Conservation (phyloP, 2,797 vertebrate species). For the Etheostoma perlongum region DNA sequence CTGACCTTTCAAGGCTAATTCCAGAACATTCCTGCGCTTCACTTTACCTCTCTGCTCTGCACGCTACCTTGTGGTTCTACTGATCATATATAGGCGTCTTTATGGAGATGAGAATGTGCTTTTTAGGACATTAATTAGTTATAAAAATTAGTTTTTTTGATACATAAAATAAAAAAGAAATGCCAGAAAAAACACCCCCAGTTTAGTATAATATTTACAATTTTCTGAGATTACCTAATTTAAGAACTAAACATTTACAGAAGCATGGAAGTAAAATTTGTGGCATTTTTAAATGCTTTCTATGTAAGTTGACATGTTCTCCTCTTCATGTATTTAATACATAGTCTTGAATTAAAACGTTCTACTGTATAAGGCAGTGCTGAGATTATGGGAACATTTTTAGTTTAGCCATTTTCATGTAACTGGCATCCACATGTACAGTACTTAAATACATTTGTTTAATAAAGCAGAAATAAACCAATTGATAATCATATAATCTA, state of each 20-base stretch:
- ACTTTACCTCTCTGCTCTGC: too few relatives aligned
- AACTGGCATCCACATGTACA: neutral
- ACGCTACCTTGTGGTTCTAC: too few relatives aligned
- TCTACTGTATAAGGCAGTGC: neutral
- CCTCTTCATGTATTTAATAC: constrained; percentile 16
- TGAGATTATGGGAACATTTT: neutral
- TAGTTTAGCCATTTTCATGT: neutral
- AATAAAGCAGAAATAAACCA: constrained; percentile 2
- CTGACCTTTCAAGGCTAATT: too few relatives aligned
- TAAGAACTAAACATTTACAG: neutral
- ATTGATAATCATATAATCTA: constrained; percentile 20
- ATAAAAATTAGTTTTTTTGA: neutral
- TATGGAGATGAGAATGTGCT: neutral
- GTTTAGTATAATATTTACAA: neutral
- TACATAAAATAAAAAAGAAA: neutral
- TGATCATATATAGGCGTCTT: too few relatives aligned
- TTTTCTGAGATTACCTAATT: neutral
- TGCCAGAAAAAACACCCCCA: neutral
- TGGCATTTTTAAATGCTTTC: too few relatives aligned
- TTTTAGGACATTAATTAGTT: neutral
- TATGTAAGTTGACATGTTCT: too few relatives aligned
- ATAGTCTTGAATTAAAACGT: constrained; percentile 5
- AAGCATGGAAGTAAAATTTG: neutral
- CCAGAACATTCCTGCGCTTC: too few relatives aligned
- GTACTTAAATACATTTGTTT: neutral